A percentile compares a stretch with the other conserved stretches of the same genome.
Evolutionary conservation across 2,888 invertebrate genomes (phyloP).

Genomic region (Caenorhabditis virilis): DNA sequence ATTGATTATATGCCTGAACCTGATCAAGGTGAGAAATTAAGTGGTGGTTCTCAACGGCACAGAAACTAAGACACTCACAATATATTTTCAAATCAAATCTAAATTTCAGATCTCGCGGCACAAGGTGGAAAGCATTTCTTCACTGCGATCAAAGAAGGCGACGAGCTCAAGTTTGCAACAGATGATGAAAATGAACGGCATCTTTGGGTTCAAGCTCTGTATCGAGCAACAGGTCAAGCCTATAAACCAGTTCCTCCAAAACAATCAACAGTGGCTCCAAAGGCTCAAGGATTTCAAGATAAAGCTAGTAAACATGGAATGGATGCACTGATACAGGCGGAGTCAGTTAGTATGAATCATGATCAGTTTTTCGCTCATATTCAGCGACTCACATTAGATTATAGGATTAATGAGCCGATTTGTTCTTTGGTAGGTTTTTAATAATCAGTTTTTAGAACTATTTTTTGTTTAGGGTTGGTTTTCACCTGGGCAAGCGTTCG

Average conservation of each 20-base stretch:
- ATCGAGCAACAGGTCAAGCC: conserved; percentile 98
- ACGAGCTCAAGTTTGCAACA: conserved; percentile 91
- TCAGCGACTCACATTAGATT: conserved; percentile 90
- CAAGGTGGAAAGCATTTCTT: conserved; percentile 94
- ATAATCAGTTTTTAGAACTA: conserved; percentile 1
- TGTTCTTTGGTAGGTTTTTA: conserved; percentile 84
- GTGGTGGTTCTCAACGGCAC: too few species aligned
- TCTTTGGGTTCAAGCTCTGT: conserved; percentile 95
- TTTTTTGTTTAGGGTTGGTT: conserved; percentile 85
- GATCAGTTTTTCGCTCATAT: conserved; percentile 87
- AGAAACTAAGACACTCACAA: neutral
- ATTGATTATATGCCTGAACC: conserved; percentile 95
- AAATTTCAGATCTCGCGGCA: conserved; percentile 76
- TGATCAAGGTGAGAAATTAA: conserved; percentile 78
- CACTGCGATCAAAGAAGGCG: conserved; percentile 92
- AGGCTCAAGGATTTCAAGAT: conserved; percentile 73
- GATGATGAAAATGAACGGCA: conserved; percentile 97
- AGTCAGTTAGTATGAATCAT: conserved; percentile 95
- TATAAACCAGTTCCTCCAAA: conserved; percentile 94
- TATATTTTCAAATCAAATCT: neutral
- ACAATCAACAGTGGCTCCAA: conserved; percentile 63
- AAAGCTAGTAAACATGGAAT: conserved; percentile 96
- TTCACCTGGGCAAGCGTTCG: conserved; percentile 97
- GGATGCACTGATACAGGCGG: conserved; percentile 99
- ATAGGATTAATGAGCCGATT: conserved; percentile 94